Evolutionary conservation across 1,140 invertebrate genomes (phyloP).

Genomic region (Anadara kagoshimensis): DNA sequence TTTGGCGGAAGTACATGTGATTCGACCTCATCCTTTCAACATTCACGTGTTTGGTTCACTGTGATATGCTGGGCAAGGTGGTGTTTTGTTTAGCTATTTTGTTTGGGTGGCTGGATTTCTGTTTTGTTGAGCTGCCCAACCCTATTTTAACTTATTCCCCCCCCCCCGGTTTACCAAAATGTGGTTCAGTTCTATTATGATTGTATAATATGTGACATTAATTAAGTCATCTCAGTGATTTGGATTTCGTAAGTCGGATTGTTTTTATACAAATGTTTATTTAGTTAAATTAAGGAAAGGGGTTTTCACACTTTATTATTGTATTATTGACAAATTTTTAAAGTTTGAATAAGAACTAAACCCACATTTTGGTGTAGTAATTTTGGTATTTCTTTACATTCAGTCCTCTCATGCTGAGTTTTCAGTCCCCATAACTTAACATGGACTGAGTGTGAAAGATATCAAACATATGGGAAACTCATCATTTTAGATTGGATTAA

Average conservation of each 20-base stretch:
- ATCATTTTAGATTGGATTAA: too few relatives aligned
- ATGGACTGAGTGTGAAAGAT: constrained; percentile 10
- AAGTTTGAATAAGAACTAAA: not conserved
- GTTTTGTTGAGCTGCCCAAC: not conserved
- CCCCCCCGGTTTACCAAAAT: constrained; percentile 1
- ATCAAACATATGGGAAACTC: too few relatives aligned
- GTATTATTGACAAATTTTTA: not conserved
- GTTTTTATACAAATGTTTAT: not conserved
- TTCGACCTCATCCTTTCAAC: constrained; percentile 9
- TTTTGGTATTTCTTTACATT: not conserved
- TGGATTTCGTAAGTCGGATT: not conserved
- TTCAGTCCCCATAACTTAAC: constrained; percentile 18
- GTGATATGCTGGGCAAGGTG: not conserved
- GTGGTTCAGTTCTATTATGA: not conserved
- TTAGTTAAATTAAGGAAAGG: not conserved
- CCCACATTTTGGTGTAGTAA: not conserved
- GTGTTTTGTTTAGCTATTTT: not conserved
- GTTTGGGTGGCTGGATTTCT: too few relatives aligned
- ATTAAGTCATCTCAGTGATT: not conserved
- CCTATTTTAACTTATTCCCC: not conserved
- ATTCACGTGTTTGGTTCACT: not conserved
- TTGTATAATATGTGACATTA: constrained; percentile 1
- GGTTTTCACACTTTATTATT: not conserved
- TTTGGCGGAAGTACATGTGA: constrained; percentile 9
- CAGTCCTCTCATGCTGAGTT: constrained; percentile 2